Conservation (phyloP, 2,113 vertebrate genomes). For the Melospiza melodia region DNA sequence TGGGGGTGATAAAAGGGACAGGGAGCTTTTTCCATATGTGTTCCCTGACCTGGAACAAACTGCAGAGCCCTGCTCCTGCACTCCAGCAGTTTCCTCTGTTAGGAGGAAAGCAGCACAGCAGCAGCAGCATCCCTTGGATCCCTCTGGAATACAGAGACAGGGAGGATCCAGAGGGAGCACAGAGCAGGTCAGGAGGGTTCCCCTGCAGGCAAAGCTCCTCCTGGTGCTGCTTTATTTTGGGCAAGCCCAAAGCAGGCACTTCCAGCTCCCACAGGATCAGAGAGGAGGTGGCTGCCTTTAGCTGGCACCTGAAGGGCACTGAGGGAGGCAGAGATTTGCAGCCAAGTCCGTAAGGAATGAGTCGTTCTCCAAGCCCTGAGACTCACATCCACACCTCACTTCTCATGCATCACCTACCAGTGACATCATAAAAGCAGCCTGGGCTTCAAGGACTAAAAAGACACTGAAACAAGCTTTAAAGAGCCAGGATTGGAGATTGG, state of each 20-base stretch:
- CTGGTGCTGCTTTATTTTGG: neutral
- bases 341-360: neutral
- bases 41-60: neutral
- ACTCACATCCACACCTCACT: neutral
- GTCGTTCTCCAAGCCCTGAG: neutral
- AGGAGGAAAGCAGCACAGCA: neutral
- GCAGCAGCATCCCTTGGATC: neutral
- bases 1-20: neutral
- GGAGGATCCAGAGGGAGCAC: neutral
- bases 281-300: neutral
- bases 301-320: neutral
- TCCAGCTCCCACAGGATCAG: neutral
- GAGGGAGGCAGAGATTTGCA: neutral
- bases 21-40: neutral
- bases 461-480: neutral
- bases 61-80: neutral
- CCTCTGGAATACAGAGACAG: neutral
- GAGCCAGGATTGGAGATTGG: neutral
- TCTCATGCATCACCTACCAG: constrained; percentile 3
- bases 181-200: neutral
- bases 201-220: neutral
- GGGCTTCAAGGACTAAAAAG: constrained; percentile 36
- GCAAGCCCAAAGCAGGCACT: neutral
- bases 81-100: neutral
- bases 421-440: neutral